Conservation (phyloP, 2,113 vertebrate species). For the Petaurus breviceps region DNA sequence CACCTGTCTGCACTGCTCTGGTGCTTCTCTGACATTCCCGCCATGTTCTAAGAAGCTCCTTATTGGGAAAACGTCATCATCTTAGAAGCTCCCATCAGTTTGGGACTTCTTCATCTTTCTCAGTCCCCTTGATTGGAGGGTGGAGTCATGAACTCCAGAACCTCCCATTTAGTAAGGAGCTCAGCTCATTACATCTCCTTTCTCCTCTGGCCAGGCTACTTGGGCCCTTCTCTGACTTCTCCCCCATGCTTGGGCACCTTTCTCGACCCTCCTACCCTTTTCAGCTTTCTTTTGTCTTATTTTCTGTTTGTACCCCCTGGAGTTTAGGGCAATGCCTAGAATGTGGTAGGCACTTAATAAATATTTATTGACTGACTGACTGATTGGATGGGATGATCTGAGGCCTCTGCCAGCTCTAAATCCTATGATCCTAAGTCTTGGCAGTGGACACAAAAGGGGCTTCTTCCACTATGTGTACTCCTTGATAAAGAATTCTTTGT, state of each 20-base stretch:
- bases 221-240: background rate
- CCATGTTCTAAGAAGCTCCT: background rate
- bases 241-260: background rate
- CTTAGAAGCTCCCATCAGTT: background rate
- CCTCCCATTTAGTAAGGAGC: background rate
- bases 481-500: constrained; percentile 1
- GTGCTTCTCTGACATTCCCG: background rate
- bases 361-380: background rate
- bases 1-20: background rate
- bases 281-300: background rate
- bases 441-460: background rate
- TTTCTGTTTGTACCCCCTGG: no score
- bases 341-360: background rate
- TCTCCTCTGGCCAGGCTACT: background rate
- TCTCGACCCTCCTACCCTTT: background rate
- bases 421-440: background rate
- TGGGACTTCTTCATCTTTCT: background rate
- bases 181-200: background rate
- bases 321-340: no score
- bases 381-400: background rate
- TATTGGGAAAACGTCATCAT: background rate
- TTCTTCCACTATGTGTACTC: background rate
- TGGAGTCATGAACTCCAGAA: background rate
- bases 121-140: background rate
- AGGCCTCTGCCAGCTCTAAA: background rate